Conservation (phyloP, 2,797 vertebrate genomes). For the Phataginus tricuspis region DNA sequence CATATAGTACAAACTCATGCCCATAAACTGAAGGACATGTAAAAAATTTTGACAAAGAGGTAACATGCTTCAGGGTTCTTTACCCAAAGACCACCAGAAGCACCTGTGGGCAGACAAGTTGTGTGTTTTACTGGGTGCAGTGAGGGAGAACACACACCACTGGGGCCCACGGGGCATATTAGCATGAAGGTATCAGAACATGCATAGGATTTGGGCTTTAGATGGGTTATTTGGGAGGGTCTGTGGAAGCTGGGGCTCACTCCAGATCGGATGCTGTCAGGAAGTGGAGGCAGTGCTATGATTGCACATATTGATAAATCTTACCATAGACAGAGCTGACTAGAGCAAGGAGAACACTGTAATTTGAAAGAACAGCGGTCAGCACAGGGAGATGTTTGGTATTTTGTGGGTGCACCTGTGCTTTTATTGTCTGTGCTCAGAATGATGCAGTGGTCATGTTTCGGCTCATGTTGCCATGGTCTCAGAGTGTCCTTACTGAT, state of each 20-base stretch:
- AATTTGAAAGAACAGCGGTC: too few species aligned
- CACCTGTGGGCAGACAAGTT: background rate
- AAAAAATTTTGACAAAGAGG: background rate
- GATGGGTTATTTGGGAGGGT: background rate
- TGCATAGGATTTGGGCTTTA: background rate
- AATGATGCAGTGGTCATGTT: too few species aligned
- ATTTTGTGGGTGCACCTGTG: background rate
- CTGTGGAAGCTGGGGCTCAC: background rate
- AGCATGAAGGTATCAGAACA: background rate
- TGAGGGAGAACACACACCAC: fast-evolving
- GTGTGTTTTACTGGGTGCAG: background rate
- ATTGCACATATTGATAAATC: too few species aligned
- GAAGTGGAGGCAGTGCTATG: background rate
- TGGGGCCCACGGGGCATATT: fast-evolving
- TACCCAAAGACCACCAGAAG: background rate
- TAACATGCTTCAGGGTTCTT: background rate
- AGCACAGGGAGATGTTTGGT: background rate
- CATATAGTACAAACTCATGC: background rate
- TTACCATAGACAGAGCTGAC: background rate
- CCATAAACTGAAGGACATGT: background rate
- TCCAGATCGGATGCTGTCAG: background rate
- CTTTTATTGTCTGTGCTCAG: too few species aligned
- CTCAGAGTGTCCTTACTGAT: background rate
- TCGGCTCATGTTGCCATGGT: too few species aligned
- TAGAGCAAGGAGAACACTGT: background rate